Base-by-base conservation (phyloP, 1,140 invertebrate species). In the Ctenoplectra terminalis region DNA sequence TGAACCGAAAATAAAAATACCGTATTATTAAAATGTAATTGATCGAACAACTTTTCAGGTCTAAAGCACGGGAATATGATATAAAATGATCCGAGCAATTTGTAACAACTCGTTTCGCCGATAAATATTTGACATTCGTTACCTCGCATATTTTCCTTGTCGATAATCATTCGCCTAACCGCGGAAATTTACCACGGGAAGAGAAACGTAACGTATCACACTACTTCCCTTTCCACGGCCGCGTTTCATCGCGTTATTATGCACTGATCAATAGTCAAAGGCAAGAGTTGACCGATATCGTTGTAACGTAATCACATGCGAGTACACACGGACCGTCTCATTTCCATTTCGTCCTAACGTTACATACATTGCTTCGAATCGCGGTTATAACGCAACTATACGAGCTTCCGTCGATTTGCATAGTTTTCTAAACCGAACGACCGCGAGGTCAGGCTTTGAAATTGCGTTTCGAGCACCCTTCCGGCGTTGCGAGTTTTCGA, bases 321-420 rank as follows among this genome's bases (percentile, higher is more conserved):
- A 75, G 37, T 75, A 75, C 73, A 60, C 63, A 46, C 37, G n/a
- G 23, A 9, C 60, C 23, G 8, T 31, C 54, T 13, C 40, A 46
- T 29, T 34, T 63, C 48, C 60, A 11, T 15, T 72, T 56, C 40
- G 9, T 9, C 37, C n/a, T n/a, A 7, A 9, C n/a, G 7, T 9
- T 11, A 23, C 9, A 40, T 31, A 43, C 20, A 7, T 15, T 23
- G 40, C 46, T 60, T 63, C 73, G 48, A 75, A 50, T 63, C 60
- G 37, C 31, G 48, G n/a, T 37, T 69, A 56, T 43, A 70, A 70
- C 54, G 66, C 23, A 70, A 78, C 70, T 72, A 43, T 29, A 56
- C 50, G 26, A 66, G 48, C 8, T 54, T 43, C n/a, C 23, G 54
- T 7, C 29, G 46, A 43, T 67, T 79, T 72, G 58, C 67, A 63